A percentile compares a stretch with the other conserved stretches of the same genome.
phyloP scores from a whole-genome alignment of 2,888 invertebrate species.

The Cylloceria caligata region DNA sequence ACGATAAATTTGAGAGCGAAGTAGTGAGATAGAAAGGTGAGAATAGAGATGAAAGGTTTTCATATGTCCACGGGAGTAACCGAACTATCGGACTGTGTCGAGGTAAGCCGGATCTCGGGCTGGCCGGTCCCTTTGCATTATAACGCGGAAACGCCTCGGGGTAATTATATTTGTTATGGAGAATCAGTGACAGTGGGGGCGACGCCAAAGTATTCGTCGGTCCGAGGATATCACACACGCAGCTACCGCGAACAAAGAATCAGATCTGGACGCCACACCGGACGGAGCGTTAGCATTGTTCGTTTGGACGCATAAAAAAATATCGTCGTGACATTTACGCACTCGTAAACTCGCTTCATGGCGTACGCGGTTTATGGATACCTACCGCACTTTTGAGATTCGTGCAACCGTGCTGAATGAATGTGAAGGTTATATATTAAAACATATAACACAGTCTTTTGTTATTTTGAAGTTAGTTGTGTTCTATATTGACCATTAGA shows the following conservation, averaged over 20 bases:
- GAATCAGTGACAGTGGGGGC: constrained; percentile 72
- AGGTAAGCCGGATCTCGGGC: constrained; percentile 79
- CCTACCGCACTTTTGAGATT: constrained; percentile 35
- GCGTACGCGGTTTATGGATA: not conserved
- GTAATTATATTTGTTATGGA: constrained; percentile 83
- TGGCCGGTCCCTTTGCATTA: constrained; percentile 73
- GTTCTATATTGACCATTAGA: constrained; percentile 18
- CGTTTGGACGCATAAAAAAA: constrained; percentile 72
- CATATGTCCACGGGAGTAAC: constrained; percentile 49
- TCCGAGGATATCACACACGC: constrained; percentile 26
- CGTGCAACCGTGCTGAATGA: constrained; percentile 7
- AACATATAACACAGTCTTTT: not conserved
- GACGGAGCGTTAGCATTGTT: constrained; percentile 75
- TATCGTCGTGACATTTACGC: constrained; percentile 75
- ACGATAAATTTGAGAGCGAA: constrained; percentile 22
- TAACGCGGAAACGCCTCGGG: constrained; percentile 80
- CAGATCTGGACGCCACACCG: constrained; percentile 77
- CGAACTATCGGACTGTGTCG: constrained; percentile 64
- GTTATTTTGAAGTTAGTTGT: not conserved
- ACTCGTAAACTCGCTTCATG: constrained; percentile 50
- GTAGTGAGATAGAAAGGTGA: constrained; percentile 25
- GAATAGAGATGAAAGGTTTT: no score
- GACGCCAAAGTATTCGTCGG: constrained; percentile 62
- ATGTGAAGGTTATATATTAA: constrained; percentile 25
- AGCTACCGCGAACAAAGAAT: constrained; percentile 71